Evolutionary conservation across 2,113 vertebrate genomes (phyloP).

Genomic region (Cariama cristata): DNA sequence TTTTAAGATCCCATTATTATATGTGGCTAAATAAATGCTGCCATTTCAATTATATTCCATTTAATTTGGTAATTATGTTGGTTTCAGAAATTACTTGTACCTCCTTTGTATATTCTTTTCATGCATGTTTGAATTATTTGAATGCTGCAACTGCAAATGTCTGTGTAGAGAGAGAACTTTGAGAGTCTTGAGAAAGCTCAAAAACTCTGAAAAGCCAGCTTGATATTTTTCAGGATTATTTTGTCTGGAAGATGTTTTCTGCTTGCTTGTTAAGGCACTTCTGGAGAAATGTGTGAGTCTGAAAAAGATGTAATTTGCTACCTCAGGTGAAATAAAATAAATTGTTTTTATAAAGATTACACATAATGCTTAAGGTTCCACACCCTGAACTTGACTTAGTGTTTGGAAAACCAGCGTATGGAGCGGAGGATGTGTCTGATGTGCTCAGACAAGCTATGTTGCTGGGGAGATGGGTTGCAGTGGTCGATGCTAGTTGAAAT

Average conservation of each 20-base stretch:
- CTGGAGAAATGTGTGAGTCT: not conserved
- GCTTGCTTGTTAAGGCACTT: not conserved
- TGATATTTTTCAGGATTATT: not conserved
- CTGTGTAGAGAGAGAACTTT: not conserved
- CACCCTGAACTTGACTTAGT: not conserved
- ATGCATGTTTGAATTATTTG: not conserved
- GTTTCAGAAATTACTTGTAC: not conserved
- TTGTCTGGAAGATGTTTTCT: not conserved
- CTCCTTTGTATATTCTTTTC: not conserved
- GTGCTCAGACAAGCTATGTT: not conserved
- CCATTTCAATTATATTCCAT: not conserved
- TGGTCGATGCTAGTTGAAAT: not conserved
- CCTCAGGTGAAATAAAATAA: not conserved
- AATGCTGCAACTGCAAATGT: not conserved
- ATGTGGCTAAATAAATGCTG: conserved; percentile 9
- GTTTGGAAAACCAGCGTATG: not conserved
- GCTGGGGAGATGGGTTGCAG: not conserved
- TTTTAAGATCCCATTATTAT: not conserved
- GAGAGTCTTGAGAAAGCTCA: not conserved
- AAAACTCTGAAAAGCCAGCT: not conserved
- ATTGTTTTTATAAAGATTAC: not conserved
- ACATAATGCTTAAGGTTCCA: not conserved
- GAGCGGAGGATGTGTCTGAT: not conserved
- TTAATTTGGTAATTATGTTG: not conserved
- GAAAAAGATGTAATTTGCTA: not conserved